Percentiles rank a stretch among this genome's conserved stretches.
Evolutionary conservation across 2,113 vertebrate species (phyloP).

Genomic region (Trichomycterus rosablanca): DNA sequence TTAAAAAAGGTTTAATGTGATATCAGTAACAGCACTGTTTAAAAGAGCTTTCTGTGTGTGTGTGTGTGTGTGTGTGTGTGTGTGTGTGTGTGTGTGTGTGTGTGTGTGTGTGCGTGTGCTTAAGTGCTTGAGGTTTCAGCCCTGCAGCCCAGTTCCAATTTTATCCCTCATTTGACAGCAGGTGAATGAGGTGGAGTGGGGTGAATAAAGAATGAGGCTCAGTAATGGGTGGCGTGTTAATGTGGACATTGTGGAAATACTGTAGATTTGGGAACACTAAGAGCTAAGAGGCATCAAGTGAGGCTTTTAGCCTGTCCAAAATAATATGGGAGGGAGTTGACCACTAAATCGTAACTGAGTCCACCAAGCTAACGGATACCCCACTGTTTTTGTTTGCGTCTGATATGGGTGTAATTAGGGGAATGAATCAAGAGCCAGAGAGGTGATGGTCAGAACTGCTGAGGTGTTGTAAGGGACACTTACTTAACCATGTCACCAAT

Average conservation of each 20-base stretch:
- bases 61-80: background rate
- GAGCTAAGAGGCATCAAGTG: conserved; percentile 20
- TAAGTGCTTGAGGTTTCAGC: background rate
- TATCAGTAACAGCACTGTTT: background rate
- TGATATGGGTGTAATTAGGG: conserved; percentile 15
- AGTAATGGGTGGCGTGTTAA: conserved; percentile 63
- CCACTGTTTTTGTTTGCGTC: background rate
- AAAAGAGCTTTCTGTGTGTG: background rate
- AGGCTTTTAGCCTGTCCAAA: conserved; percentile 27
- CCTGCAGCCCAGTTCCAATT: conserved; percentile 48
- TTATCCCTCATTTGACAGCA: conserved; percentile 59
- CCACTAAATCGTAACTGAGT: conserved; percentile 28
- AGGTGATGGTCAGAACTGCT: background rate
- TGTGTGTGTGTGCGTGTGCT: background rate
- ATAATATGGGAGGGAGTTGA: conserved; percentile 8
- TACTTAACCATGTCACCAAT: no score
- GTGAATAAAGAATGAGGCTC: conserved; percentile 64
- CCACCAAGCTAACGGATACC: no score
- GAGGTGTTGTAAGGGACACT: no score
- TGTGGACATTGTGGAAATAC: conserved; percentile 44
- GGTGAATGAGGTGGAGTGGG: conserved; percentile 54
- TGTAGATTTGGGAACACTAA: conserved; percentile 25
- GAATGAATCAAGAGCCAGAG: conserved; percentile 2
- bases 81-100: background rate
- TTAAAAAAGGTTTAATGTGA: background rate